A percentile compares a stretch with the other conserved stretches of the same genome.
Evolutionary conservation across 2,113 vertebrate genomes (phyloP).

Genomic region (Porphyrio hochstetteri): DNA sequence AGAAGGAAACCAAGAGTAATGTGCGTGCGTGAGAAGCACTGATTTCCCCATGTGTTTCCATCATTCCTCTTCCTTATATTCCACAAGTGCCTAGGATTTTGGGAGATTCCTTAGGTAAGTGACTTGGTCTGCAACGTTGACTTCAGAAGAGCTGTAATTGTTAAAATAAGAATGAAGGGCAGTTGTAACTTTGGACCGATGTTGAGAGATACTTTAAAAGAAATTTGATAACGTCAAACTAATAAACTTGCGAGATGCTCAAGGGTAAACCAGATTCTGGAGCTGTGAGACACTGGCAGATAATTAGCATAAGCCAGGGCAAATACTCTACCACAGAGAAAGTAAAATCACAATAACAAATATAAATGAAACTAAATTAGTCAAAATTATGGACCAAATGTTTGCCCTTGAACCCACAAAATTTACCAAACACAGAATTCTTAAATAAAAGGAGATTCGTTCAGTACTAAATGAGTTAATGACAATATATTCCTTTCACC

Average conservation of each 20-base stretch:
- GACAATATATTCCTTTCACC: background rate
- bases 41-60: background rate
- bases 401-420: background rate
- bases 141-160: slow-evolving; percentile 32
- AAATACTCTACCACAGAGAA: slow-evolving; percentile 40
- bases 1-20: slow-evolving; percentile 47
- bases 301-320: slow-evolving; percentile 71
- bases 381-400: background rate
- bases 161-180: slow-evolving; percentile 46
- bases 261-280: slow-evolving; percentile 51
- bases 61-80: background rate
- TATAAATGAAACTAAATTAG: background rate
- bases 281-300: slow-evolving; percentile 62
- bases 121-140: background rate
- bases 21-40: background rate
- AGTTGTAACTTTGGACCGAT: slow-evolving; percentile 62
- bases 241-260: slow-evolving; percentile 68
- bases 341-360: slow-evolving; percentile 58
- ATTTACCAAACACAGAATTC: background rate
- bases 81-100: background rate
- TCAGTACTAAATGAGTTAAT: background rate
- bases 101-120: background rate
- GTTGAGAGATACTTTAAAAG: slow-evolving; percentile 72
- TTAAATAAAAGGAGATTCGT: background rate
- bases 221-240: slow-evolving; percentile 72